Base-by-base conservation (phyloP, 1,140 invertebrate species). In the Thaumatotibia leucotreta region DNA sequence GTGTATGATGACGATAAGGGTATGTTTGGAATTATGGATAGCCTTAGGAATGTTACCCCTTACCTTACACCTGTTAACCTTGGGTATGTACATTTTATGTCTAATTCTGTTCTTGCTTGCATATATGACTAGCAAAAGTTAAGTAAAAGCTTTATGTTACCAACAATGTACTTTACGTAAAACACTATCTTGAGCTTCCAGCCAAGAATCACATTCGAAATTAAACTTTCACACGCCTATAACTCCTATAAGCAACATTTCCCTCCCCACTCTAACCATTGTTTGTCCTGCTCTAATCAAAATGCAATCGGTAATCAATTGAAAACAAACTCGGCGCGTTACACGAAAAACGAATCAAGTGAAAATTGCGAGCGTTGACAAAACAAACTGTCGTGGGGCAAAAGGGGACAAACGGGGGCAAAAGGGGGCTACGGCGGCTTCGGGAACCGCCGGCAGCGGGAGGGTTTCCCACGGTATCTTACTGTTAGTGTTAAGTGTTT, bases 301-400 rank as follows among this genome's bases (percentile, higher is more conserved):
- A 58, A 58, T 58, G 52, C 52, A 58, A 58, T 58, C 52, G 23
- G 24, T 58, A 58, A 58, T 58, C 52, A 58, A 58, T 58, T 58
- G 52, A 58, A 58, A 58, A 58, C 52, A 58, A 58, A 58, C 52
- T 24, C 52, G 23, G 52, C n/a, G 52, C n/a, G 52, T 31, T 17
- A 58, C 52, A 58, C 23, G 52, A 29, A 58, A 58, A 58, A 58
- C 52, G 52, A 58, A 58, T 58, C 52, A 58, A 58, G 52, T 58
- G 52, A 58, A 58, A 58, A 58, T 58, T 58, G 52, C 39, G 39
- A 14, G 39, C 23, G 52, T 24, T 45, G 52, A 14, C 52, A 58
- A 58, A 58, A 58, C 24, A 58, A 49, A 49, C 23, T 58, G 52
- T 52, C 39, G 17, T 5, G 9, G 4, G 32, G 32, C 32, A 10